phyloP scores from a whole-genome alignment of 2,797 vertebrate species.

The Pangasius mekongensis region DNA sequence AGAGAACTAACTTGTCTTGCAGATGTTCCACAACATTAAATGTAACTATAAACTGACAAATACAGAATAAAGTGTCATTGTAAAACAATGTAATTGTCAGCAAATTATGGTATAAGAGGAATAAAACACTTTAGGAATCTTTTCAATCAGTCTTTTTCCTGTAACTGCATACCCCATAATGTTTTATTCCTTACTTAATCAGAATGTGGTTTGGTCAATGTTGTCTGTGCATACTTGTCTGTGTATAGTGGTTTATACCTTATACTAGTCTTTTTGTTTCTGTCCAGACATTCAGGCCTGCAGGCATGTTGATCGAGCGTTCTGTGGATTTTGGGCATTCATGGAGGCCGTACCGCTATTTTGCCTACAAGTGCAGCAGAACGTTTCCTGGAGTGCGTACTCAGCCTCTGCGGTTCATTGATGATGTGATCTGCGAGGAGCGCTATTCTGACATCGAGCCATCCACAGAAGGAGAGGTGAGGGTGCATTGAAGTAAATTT shows the following conservation, averaged over 20 bases:
- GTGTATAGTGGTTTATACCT: neutral
- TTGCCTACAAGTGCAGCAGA: constrained; percentile 85
- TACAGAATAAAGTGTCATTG: neutral
- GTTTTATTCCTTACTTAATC: neutral
- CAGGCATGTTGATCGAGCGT: constrained; percentile 86
- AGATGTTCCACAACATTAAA: neutral
- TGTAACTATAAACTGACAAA: neutral
- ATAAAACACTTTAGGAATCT: neutral
- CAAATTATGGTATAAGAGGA: neutral
- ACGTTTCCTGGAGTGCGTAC: constrained; percentile 75
- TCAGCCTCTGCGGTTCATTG: constrained; percentile 72
- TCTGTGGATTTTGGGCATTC: constrained; percentile 80
- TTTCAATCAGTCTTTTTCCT: neutral
- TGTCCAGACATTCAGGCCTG: constrained; percentile 83
- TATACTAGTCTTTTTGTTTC: neutral
- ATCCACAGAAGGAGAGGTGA: constrained; percentile 84
- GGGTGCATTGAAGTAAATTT: constrained; percentile 17
- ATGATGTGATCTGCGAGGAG: constrained; percentile 85
- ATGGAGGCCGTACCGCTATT: constrained; percentile 85
- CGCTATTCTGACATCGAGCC: constrained; percentile 88
- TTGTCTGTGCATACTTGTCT: neutral
- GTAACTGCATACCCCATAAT: neutral
- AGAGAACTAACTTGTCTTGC: neutral
- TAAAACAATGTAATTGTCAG: neutral
- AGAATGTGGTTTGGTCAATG: neutral